A percentile compares a stretch with the other conserved stretches of the same genome.
phyloP scores from a whole-genome alignment of 2,888 invertebrate species.

The Standfussiana lucernea region DNA sequence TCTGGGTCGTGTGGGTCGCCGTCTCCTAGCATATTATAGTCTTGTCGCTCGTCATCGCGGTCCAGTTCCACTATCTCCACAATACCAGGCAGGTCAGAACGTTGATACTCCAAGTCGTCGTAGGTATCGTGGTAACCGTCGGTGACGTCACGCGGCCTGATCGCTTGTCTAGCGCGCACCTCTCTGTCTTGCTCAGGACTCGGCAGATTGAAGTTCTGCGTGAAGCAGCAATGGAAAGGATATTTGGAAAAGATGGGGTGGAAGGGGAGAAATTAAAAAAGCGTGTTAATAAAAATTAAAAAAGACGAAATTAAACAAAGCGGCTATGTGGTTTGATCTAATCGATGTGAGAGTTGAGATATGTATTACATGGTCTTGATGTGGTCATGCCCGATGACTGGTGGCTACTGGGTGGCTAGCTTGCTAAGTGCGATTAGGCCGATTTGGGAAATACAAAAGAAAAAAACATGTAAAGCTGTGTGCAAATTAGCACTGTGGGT shows the following conservation, averaged over 20 bases:
- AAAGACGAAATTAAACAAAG: slow-evolving; percentile 82
- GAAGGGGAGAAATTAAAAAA: slow-evolving; percentile 89
- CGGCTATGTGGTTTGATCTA: slow-evolving; percentile 76
- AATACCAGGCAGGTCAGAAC: slow-evolving; percentile 77
- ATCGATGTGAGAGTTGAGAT: slow-evolving; percentile 68
- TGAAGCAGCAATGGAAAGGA: slow-evolving; percentile 84
- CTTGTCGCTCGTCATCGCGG: slow-evolving; percentile 69
- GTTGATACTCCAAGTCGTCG: slow-evolving; percentile 83
- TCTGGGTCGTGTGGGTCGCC: slow-evolving; percentile 82
- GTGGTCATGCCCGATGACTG: slow-evolving; percentile 83
- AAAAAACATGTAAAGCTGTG: slow-evolving; percentile 70
- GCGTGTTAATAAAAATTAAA: slow-evolving; percentile 91
- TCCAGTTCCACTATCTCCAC: slow-evolving; percentile 86
- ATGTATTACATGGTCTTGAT: slow-evolving; percentile 69
- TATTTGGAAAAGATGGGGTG: slow-evolving; percentile 83
- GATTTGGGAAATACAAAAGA: slow-evolving; percentile 41
- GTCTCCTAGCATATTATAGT: slow-evolving; percentile 68
- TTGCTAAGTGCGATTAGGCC: slow-evolving; percentile 61
- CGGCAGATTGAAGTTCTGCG: slow-evolving; percentile 89
- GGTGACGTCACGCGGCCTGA: slow-evolving; percentile 79
- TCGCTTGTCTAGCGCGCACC: slow-evolving; percentile 74
- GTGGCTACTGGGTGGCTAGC: slow-evolving; percentile 59
- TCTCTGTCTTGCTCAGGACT: slow-evolving; percentile 79
- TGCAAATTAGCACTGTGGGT: slow-evolving; percentile 68
- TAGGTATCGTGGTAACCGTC: slow-evolving; percentile 81